Evolutionary conservation across 2,888 invertebrate genomes (phyloP), one percentile per base, ranked within the genome.

Genomic region (Pseudeuparius sepicola): DNA sequence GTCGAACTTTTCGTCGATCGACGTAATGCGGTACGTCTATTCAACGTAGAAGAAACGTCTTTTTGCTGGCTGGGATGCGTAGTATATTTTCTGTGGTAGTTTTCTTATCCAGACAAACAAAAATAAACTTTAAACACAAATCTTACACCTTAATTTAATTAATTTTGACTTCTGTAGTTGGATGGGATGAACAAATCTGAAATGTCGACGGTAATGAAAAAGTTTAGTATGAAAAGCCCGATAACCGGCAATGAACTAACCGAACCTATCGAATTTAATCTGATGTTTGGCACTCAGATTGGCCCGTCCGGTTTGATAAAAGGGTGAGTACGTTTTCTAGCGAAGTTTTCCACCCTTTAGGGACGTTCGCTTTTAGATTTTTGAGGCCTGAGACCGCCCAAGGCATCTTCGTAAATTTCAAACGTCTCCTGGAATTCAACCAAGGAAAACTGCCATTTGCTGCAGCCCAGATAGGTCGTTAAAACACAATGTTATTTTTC

Each of bases 341-440:
- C 7, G 15, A 17, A 18, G n/a, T n/a, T n/a, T n/a, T n/a, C n/a
- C n/a, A n/a, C n/a, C n/a, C n/a, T n/a, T n/a, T n/a, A n/a, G n/a
- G n/a, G n/a, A n/a, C n/a, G n/a, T 17, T 24, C 10, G 17, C 6
- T 50, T 48, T 31, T 51, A 76, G 80, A 10, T 98, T 84, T 58
- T 69, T 99, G 13, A 75, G 98, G 39, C 98, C 98, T 13, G 98
- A 99, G 68, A 99, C 98, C 9, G 98, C 98, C 1, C 98, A 99
- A 63, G 98, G 98, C 14, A 99, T 99, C 48, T 99, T 99, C 66
- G 97, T 99, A 0, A 99, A 99, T 64, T 99, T 99, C 61, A 98
- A 98, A 61, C 73, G 98, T 9, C 70, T 99, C 14, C 63, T 98
- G 34, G 96, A 96, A 62, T 98, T 98, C 61, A 98, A 98, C 62